Conservation (phyloP, 2,113 vertebrate species). For the Notiomystis cincta region DNA sequence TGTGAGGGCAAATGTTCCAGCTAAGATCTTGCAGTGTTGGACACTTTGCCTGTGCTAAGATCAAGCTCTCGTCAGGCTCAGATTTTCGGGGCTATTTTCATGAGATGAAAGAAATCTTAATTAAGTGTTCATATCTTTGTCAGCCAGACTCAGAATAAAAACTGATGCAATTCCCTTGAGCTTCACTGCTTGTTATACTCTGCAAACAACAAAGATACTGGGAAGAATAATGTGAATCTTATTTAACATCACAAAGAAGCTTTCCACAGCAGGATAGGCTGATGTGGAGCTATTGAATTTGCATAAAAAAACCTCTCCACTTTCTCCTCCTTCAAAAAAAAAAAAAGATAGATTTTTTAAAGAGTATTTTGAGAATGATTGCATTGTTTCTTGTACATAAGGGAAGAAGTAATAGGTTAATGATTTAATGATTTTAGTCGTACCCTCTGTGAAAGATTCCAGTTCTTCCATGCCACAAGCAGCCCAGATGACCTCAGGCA, state of each 20-base stretch:
- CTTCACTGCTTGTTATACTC: not conserved
- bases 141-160: constrained; percentile 37
- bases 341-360: not conserved
- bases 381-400: not conserved
- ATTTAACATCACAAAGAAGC: constrained; percentile 38
- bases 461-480: not conserved
- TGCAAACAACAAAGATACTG: constrained; percentile 12
- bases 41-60: not conserved
- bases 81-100: not conserved
- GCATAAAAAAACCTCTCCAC: not conserved
- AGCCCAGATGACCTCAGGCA: constrained; percentile 4
- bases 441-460: not conserved
- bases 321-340: not conserved
- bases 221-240: constrained; percentile 11
- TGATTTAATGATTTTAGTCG: not conserved
- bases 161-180: not conserved
- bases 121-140: constrained; percentile 44
- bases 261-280: not conserved
- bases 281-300: not conserved
- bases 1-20: not conserved
- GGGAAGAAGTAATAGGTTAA: not conserved
- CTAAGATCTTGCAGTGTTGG: not conserved
- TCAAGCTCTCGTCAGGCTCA: not conserved
- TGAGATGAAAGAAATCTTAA: constrained; percentile 39
- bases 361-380: not conserved